These are phyloP conservation scores for Dendrocopos noguchii DNA, from an alignment of 2,113 vertebrate genomes.

Conservation along the genomic window DNA sequence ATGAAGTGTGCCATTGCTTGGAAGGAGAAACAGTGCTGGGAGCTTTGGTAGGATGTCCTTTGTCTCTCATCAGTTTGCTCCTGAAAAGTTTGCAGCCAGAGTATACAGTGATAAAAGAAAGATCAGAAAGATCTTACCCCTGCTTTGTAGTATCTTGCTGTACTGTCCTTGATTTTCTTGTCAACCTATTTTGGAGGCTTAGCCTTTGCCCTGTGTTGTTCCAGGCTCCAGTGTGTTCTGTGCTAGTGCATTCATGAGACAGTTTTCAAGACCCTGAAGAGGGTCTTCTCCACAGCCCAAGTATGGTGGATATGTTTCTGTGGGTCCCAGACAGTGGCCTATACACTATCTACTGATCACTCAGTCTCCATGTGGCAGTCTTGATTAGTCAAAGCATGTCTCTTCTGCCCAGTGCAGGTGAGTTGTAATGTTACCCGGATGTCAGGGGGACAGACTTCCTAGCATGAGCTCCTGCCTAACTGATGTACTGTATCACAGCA, in stretches of 20 bases:
- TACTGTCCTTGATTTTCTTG: background rate
- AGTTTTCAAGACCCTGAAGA: background rate
- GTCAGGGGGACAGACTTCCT: background rate
- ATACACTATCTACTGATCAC: background rate
- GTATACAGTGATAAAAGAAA: too few species aligned
- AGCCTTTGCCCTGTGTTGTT: background rate
- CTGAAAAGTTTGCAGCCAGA: background rate
- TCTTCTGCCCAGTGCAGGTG: background rate
- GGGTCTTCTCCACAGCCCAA: background rate
- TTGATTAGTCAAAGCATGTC: background rate
- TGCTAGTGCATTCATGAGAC: background rate
- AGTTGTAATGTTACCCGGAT: background rate
- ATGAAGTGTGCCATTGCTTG: background rate
- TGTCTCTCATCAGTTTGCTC: background rate
- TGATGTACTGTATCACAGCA: background rate
- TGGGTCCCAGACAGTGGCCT: background rate
- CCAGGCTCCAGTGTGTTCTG: background rate
- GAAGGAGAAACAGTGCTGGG: background rate
- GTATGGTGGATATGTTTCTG: background rate
- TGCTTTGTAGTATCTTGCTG: background rate
- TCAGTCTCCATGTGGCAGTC: fast-evolving
- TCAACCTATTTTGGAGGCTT: background rate
- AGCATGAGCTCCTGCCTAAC: background rate
- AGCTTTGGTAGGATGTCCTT: background rate
- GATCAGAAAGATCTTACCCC: fast-evolving